Evolutionary conservation across 92 coral and sea anemone genomes (phyloP), one percentile per base, ranked within the genome.

Genomic region (Montipora capitata): DNA sequence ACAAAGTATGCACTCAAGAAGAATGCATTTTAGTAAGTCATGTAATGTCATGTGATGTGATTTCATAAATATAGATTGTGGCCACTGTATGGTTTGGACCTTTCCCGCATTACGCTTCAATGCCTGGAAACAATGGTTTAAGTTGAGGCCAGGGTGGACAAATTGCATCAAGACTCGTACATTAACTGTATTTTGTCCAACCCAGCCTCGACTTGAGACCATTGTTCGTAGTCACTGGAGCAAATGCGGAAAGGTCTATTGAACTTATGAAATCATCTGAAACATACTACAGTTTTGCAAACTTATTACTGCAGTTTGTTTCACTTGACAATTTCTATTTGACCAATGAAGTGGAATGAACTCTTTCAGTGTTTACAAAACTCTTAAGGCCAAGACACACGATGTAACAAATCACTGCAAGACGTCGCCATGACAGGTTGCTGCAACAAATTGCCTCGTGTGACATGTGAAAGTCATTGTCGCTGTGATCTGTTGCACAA

Each of bases 1-100:
- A 63, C 85, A 2, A 88, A 86, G 52, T 86, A 86, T 86, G 90
- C 79, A 2, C 85, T 85, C 9, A 86, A 86, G 71, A 78, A 77
- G 52, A 71, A 77, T 52, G 18, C 84, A 48, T 86, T 86, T 62
- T 78, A 86, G 85, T 78, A 51, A 78, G 85, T 69, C 17, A 63
- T 63, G 68, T 16, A 63, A 63, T 63, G 68, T 63, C 68, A 63
- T 58, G 64, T 51, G 11, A 51, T 51, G 57, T 51, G 57, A 51
- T 51, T 51, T 51, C 57, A 51, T 58, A 13, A 58, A 58, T 14
- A 2, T 58, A 58, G 64, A 58, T 58, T 58, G 64, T 58, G 64
- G 64, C 64, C 64, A 58, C 17, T 58, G 64, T 58, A 9, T 58
- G 64, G 64, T 58, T 58, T 58, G 11, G 64, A 58, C 64, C 64